Percentiles rank a stretch among this genome's conserved stretches.
These are phyloP conservation scores for Cydia splendana DNA, from an alignment of 1,140 invertebrate species.

Conservation along the genomic window DNA sequence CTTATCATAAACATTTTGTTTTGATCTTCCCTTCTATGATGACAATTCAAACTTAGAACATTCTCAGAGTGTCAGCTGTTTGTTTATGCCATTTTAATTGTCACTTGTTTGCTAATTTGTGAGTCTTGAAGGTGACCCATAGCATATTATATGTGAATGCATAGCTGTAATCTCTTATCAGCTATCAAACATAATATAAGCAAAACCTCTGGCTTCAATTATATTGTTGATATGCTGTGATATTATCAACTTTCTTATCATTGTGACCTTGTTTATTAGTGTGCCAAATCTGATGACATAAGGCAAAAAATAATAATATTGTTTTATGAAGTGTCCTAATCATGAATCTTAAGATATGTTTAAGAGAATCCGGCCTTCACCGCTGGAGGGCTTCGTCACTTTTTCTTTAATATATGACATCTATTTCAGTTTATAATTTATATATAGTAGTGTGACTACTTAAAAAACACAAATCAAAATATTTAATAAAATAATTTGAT, in stretches of 20 bases:
- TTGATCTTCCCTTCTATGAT: neutral
- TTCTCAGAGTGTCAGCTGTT: constrained; percentile 17
- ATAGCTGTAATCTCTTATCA: constrained; percentile 27
- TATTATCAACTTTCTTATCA: neutral
- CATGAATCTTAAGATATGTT: too few species aligned
- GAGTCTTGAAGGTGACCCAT: constrained; percentile 7
- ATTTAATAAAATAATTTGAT: too few species aligned
- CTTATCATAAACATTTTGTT: constrained; percentile 5
- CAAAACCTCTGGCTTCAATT: neutral
- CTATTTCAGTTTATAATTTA: too few species aligned
- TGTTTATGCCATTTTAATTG: constrained; percentile 14
- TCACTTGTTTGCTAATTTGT: constrained; percentile 29
- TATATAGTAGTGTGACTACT: too few species aligned
- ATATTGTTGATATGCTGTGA: neutral
- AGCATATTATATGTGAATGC: neutral
- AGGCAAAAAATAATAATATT: too few species aligned
- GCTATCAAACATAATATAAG: constrained; percentile 5
- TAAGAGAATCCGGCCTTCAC: too few species aligned
- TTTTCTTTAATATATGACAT: too few species aligned
- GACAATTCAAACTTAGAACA: constrained; percentile 8
- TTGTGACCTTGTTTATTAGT: neutral
- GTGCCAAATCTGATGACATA: neutral
- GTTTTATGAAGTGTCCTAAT: too few species aligned
- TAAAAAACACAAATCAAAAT: too few species aligned
- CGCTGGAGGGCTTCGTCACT: too few species aligned